phyloP scores from a whole-genome alignment of 1,140 invertebrate species.

The Amyelois transitella region DNA sequence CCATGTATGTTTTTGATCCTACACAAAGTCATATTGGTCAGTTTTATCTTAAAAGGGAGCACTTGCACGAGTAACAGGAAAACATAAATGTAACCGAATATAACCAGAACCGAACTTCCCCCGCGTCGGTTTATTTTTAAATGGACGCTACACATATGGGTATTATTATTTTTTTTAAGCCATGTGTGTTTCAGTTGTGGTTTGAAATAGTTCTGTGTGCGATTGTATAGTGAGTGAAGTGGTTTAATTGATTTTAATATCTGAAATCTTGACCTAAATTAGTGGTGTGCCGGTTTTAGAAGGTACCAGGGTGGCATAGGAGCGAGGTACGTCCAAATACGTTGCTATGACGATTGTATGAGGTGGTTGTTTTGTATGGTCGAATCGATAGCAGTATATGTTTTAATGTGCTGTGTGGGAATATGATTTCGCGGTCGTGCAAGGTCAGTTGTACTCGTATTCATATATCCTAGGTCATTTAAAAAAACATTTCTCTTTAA shows the following conservation, averaged over 20 bases:
- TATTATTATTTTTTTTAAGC: slow-evolving; percentile 52
- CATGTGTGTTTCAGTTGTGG: slow-evolving; percentile 43
- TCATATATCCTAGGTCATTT: neutral
- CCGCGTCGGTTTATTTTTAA: slow-evolving; percentile 64
- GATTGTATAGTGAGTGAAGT: slow-evolving; percentile 13
- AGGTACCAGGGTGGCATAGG: slow-evolving; percentile 26
- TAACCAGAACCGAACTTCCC: slow-evolving; percentile 47
- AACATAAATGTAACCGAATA: slow-evolving; percentile 40
- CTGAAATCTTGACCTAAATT: slow-evolving; percentile 54
- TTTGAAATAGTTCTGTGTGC: slow-evolving; percentile 7
- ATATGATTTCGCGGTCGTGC: slow-evolving; percentile 19
- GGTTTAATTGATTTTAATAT: slow-evolving; percentile 25
- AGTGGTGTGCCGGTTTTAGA: slow-evolving; percentile 38
- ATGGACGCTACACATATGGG: slow-evolving; percentile 44
- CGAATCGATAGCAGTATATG: slow-evolving; percentile 17
- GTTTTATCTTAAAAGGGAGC: neutral
- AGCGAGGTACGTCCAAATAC: slow-evolving; percentile 38
- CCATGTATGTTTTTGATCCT: neutral
- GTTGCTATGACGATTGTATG: slow-evolving; percentile 48
- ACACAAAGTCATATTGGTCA: neutral
- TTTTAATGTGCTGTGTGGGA: slow-evolving; percentile 12
- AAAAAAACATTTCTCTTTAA: too few relatives aligned
- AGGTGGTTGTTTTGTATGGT: slow-evolving; percentile 13
- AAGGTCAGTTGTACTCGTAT: slow-evolving; percentile 34
- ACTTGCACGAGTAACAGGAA: slow-evolving; percentile 37